Conservation (phyloP, 2,888 invertebrate genomes). For the Myopa tessellatipennis region DNA sequence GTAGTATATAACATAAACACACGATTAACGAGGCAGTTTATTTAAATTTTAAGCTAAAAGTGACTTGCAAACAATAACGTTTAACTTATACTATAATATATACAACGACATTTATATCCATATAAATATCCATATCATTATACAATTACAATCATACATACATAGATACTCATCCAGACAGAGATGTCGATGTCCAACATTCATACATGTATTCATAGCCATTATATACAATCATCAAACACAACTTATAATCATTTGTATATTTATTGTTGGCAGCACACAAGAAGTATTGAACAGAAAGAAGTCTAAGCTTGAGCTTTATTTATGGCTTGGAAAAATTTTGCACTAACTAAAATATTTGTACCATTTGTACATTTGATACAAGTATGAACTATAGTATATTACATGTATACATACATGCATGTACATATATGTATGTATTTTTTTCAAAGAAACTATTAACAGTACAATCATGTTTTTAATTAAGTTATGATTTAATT, state of each 20-base stretch:
- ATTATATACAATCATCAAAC: neutral
- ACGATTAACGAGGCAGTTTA: constrained; percentile 41
- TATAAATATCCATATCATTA: constrained; percentile 12
- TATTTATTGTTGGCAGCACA: constrained; percentile 14
- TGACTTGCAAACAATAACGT: constrained; percentile 36
- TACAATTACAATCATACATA: neutral
- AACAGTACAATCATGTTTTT: constrained; percentile 41
- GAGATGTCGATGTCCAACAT: neutral
- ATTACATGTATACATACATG: constrained; percentile 9
- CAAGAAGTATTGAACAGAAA: constrained; percentile 18
- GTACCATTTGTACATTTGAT: neutral
- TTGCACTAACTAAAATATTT: constrained; percentile 9
- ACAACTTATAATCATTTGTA: neutral
- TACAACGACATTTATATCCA: constrained; percentile 9
- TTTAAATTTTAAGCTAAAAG: constrained; percentile 32
- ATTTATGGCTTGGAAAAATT: neutral
- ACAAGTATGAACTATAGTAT: neutral
- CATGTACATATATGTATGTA: constrained; percentile 4
- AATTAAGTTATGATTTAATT: constrained; percentile 29
- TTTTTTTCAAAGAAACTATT: constrained; percentile 43
- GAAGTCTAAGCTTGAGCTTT: constrained; percentile 2
- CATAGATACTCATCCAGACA: neutral
- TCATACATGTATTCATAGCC: constrained; percentile 10
- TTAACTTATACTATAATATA: constrained; percentile 9
- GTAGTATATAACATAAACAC: constrained; percentile 40